Base-by-base conservation (phyloP, 2,888 invertebrate species). In the Sympetrum striolatum region DNA sequence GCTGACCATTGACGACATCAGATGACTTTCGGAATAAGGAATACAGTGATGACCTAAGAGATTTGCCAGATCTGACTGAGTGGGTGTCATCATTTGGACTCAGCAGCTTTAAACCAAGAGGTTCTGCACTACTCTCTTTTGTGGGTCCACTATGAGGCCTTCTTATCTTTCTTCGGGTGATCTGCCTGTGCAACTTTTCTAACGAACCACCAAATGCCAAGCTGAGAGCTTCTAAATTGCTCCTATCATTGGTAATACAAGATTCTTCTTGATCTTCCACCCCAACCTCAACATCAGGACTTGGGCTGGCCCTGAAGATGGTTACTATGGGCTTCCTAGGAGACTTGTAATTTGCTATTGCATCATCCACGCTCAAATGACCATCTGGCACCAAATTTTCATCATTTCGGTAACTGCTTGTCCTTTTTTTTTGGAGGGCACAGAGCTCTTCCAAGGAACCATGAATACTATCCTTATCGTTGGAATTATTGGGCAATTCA, bases 111-210 rank as follows among this genome's bases (percentile, higher is more conserved):
- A 73, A 31, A 12, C 31, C 73, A 31, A 25, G 25, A 1, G 73
- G 31, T 31, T 73, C 73, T 14, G 37, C 60, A 60, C 37, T 37
- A 18, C 35, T 53, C 15, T 31, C 35, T 31, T 86, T 37, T 12
- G 60, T 60, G 22, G 37, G n/a, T 12, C 37, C 37, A 15, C 15
- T 37, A 37, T 60, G 60, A 37, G 37, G 86, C n/a, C 60, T 86
- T 37, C 86, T 86, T 64, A 86, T 22, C 53, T 60, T 86, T n/a
- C 86, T 60, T 37, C 60, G 35, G 10, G 86, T 86, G 60, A 86
- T 86, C 12, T 86, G 86, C n/a, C 86, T 53, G 37, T 86, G 86
- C 10, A 86, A 60, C 60, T 86, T 86, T 60, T 86, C 86, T 37
- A 86, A 60, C 0, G 86, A 86, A 60, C 86, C 86, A 58, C 86